Base-by-base conservation (phyloP, 2,888 invertebrate species). In the Drosophila tanythrix region DNA sequence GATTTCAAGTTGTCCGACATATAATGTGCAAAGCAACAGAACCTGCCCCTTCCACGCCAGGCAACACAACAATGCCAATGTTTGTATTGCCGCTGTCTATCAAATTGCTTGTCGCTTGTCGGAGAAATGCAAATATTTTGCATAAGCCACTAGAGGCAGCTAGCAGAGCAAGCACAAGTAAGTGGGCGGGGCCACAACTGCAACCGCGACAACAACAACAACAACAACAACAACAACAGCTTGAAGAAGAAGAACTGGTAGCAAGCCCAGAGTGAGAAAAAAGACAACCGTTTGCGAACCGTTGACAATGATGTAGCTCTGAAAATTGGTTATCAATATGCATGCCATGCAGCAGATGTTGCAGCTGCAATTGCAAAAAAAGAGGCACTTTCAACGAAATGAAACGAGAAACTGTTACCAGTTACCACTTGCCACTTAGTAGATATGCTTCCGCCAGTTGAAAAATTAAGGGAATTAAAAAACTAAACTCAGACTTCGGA, bases 121-220 rank as follows among this genome's bases (percentile, higher is more conserved):
- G 36, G 55, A 56, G 62, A 51, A 74, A 68, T 66, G 74, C 74
- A 79, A 79, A 81, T 79, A 81, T 79, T 77, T 63, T 74, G 81
- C 74, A 79, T 63, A 78, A 74, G 66, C 67, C 77, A 77, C 70
- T 70, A 74, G 68, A 70, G 74, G 65, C 81, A 64, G 56, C 40
- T 61, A 48, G 36, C 3, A 70, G 60, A 48, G 2, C 25, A 59
- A 59, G 21, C 31, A 58, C 21, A 21, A 21, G 38, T 53, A 25
- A 33, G 25, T 8, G 21, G 15, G 18, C 2, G 29, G 15, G 29
- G 2, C 4, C 27, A 27, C 55, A 55, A n/a, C 36, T 29, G 46
- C 46, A 15, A 46, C 46, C 15, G 13, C n/a, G 2, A 5, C n/a
- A 10, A 11, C 10, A 13, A 43, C 0, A 46, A 2, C 10, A 18